A percentile compares a stretch with the other conserved stretches of the same genome.
phyloP scores from a whole-genome alignment of 2,113 vertebrate species.

The Podocnemis expansa region DNA sequence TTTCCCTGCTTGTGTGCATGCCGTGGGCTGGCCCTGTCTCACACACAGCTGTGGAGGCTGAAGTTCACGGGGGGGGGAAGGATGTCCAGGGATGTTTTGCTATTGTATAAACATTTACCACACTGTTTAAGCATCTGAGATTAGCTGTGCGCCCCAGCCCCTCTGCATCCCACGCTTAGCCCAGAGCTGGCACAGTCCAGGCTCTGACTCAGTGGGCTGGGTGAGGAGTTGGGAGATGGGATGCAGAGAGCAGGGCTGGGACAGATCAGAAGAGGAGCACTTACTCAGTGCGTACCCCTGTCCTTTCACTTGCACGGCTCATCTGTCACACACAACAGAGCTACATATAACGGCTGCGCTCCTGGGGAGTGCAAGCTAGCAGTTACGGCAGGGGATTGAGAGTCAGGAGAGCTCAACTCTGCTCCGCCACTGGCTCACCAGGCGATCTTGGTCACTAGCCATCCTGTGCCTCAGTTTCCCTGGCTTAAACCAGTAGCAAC shows the following conservation, averaged over 20 bases:
- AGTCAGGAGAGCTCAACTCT: not conserved
- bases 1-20: not conserved
- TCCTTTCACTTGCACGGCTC: not conserved
- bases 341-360: not conserved
- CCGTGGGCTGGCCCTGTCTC: not conserved
- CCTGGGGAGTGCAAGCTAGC: not conserved
- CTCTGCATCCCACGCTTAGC: not conserved
- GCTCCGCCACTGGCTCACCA: not conserved
- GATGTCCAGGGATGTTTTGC: not conserved
- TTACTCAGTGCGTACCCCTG: not conserved
- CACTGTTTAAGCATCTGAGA: not conserved
- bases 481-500: not conserved
- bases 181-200: not conserved
- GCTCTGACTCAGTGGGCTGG: not conserved
- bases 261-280: not conserved
- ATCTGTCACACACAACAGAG: not conserved
- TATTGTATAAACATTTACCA: conserved; percentile 66
- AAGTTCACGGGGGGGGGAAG: not conserved
- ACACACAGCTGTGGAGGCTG: not conserved
- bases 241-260: not conserved
- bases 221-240: not conserved
- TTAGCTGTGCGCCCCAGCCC: not conserved
- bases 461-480: not conserved
- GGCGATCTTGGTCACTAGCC: not conserved
- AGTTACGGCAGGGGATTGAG: not conserved